Percentiles rank a stretch among this genome's conserved stretches.
Conservation (phyloP, 2,888 invertebrate species). For the Liopterus haemorrhoidalis region DNA sequence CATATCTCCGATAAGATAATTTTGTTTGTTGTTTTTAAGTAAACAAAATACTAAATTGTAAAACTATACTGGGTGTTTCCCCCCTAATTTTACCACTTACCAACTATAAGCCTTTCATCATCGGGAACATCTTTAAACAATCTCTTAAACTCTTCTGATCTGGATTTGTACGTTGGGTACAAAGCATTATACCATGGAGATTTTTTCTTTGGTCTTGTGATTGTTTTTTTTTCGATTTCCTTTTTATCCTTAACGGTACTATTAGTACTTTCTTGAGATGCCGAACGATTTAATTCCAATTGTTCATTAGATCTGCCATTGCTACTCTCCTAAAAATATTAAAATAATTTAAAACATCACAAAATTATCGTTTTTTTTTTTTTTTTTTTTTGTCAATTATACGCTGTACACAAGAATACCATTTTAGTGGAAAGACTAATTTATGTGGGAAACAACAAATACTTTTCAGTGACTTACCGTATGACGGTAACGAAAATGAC, state of each 20-base stretch:
- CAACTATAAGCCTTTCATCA: slow-evolving; percentile 88
- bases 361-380: too few species aligned
- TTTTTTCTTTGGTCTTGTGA: slow-evolving; percentile 61
- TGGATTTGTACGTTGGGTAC: slow-evolving; percentile 89
- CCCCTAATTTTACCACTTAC: slow-evolving; percentile 56
- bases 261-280: slow-evolving; percentile 33
- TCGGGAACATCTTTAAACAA: slow-evolving; percentile 87
- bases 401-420: slow-evolving; percentile 19
- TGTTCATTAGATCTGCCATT: background rate
- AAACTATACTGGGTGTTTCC: too few species aligned
- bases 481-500: too few species aligned
- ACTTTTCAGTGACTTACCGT: too few species aligned
- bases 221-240: slow-evolving; percentile 41
- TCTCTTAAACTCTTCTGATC: slow-evolving; percentile 86
- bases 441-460: too few species aligned
- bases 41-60: too few species aligned
- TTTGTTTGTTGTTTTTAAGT: too few species aligned
- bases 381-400: slow-evolving; percentile 3
- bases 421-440: too few species aligned
- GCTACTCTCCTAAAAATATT: background rate
- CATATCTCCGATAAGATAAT: too few species aligned
- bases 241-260: slow-evolving; percentile 35
- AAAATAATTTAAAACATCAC: slow-evolving; percentile 1
- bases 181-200: slow-evolving; percentile 81
- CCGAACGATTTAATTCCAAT: slow-evolving; percentile 33